Evolutionary conservation across 2,888 invertebrate species (phyloP), one percentile per base, ranked within the genome.

Genomic region (Erebia ligea): DNA sequence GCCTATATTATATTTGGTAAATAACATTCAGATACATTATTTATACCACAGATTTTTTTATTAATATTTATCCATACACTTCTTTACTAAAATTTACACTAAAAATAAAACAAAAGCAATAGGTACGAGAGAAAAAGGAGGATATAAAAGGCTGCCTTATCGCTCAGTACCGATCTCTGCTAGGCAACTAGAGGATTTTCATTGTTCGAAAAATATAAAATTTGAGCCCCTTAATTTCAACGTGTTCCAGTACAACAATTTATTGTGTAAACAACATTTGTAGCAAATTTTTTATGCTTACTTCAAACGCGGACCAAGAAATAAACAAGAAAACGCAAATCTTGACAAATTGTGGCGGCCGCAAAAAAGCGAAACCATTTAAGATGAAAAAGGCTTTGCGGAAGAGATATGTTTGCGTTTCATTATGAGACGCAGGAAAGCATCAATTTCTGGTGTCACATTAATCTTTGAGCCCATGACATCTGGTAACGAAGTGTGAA

Each of bases 321-420:
- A 68, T 68, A 61, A 68, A 45, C 45, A 72, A 64, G 59, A 67
- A 67, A 45, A 69, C 42, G 58, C 54, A 72, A 63, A 69, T 67
- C 57, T 62, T 72, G 72, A 69, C 67, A 67, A 72, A 72, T 72
- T 67, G 66, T 69, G 34, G 58, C 45, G 25, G 48, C 63, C 58
- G 45, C 67, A 67, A 69, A 67, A 64, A 69, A 71, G 34, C 59
- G 56, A 56, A 65, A 68, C 63, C 64, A 67, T 64, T 70, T 59
- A 21, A 59, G 64, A 67, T 59, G 64, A 67, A 67, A 67, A 58
- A 72, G 67, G 72, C 69, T 54, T 67, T 59, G 57, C 69, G 59
- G 64, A 63, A 70, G 64, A 65, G 64, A 59, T 59, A 69, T 65
- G 54, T 72, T 64, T 67, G 59, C 64, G 59, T 69, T 67, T 67